Percentiles rank a stretch among this genome's conserved stretches.
Conservation (phyloP, 2,888 invertebrate genomes). For the Hedychridium roseum region DNA sequence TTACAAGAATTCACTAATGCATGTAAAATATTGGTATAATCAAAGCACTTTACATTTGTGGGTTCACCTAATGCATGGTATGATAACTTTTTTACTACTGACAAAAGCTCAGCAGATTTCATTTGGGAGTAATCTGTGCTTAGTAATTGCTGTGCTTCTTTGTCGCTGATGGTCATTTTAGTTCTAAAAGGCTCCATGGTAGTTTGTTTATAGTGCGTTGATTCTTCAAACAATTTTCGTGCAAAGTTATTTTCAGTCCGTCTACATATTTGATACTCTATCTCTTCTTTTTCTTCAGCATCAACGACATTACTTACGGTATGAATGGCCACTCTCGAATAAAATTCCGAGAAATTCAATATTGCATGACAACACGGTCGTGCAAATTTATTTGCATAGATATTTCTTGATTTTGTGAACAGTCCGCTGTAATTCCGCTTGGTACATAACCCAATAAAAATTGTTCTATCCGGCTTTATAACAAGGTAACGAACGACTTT, state of each 20-base stretch:
- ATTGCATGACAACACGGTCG: no score
- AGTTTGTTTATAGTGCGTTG: conserved; percentile 12
- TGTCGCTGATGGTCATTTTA: conserved; percentile 23
- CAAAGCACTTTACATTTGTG: no score
- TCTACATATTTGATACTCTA: no score
- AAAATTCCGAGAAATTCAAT: no score
- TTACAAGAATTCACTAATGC: conserved; percentile 58
- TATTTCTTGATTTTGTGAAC: no score
- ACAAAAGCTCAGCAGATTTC: conserved; percentile 52
- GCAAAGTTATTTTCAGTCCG: conserved; percentile 64
- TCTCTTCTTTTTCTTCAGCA: not conserved
- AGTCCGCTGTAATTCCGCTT: no score
- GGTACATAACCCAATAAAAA: no score
- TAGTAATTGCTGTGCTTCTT: conserved; percentile 50
- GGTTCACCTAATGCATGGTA: conserved; percentile 58
- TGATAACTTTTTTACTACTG: conserved; percentile 59
- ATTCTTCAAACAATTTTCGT: conserved; percentile 59
- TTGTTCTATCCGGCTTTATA: no score
- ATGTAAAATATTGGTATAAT: conserved; percentile 64
- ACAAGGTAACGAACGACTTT: no score
- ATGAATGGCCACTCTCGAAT: no score
- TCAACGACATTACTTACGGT: no score
- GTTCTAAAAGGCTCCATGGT: conserved; percentile 5
- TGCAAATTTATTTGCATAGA: no score
- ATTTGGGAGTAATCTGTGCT: conserved; percentile 36